Base-by-base conservation (phyloP, 2,113 vertebrate species). In the Gadus macrocephalus region DNA sequence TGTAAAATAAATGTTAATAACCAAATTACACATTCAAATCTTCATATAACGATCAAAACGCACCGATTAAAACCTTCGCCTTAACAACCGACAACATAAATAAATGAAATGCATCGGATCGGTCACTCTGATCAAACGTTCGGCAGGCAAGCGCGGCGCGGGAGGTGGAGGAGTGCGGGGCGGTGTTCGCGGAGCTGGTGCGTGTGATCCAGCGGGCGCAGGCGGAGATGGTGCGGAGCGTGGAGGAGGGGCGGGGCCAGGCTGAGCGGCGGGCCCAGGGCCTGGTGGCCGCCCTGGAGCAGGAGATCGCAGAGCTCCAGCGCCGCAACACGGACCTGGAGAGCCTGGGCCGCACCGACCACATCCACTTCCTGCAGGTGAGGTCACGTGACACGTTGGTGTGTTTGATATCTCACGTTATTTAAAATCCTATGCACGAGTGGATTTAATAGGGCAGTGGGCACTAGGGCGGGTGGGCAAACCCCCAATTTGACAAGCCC, bases 331-430 rank as follows among this genome's bases (percentile, higher is more conserved):
- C 65, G 0, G 90, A 92, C 28, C 59, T 93, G 67, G 87, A 89
- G 16, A 82, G 85, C 7, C 84, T 92, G 17, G 81, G 86, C 16
- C 86, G 82, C 16, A 87, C 88, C 0, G 91, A 93, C 79, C 90
- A 92, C 81, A 92, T 93, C 61, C 76, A 92, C 78, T 92, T 93
- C 73, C 76, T 93, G 35, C 91, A 92, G 88, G 92, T 90, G 20
- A 9, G 42, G 42, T 35, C 31, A 35, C 6, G 31, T 35, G 31
- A 35, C 31, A 2, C 4, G 4, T 35, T 7, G 31, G 3, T 35
- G 4, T 7, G 28, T 31, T 31, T 31, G 31, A 35, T 35, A 35
- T 35, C 5, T 35, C 31, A 3, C 4, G 4, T 35, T 7, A 4
- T 5, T 35, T 35, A 2, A 35, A 35, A 35, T 35, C 31, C 31